A percentile compares a stretch with the other conserved stretches of the same genome.
Conservation (phyloP, 2,113 vertebrate species). For the Gymnobelideus leadbeateri region DNA sequence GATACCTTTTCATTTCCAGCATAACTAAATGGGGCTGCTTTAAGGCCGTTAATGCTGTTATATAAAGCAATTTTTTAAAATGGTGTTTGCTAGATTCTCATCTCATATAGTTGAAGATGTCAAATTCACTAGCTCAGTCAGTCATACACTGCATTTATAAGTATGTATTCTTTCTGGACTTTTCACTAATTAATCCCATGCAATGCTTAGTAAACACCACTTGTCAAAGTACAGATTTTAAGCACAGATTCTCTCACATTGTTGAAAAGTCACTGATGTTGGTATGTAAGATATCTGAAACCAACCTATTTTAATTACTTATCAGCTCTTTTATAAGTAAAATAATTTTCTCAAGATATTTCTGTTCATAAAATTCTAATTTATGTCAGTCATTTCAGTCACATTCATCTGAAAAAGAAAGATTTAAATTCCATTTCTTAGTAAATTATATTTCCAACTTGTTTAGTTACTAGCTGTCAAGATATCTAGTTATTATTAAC, state of each 20-base stretch:
- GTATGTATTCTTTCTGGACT: slow-evolving; percentile 54
- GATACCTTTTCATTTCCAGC: not conserved
- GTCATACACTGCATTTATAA: not conserved
- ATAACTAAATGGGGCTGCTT: not conserved
- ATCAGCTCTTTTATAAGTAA: slow-evolving; percentile 1
- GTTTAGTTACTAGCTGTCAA: not conserved
- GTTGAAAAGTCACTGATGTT: not conserved
- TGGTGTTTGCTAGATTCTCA: not conserved
- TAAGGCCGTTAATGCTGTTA: not conserved
- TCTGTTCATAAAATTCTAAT: slow-evolving; percentile 4
- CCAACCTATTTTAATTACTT: not conserved
- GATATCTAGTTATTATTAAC: not conserved
- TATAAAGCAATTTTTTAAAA: not conserved
- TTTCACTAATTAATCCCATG: slow-evolving; percentile 26
- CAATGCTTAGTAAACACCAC: slow-evolving; percentile 40
- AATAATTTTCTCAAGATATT: slow-evolving; percentile 16
- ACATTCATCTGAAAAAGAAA: not conserved
- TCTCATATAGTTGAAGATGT: not conserved
- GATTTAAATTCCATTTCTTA: slow-evolving; percentile 34
- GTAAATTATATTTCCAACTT: slow-evolving; percentile 10
- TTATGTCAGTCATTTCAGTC: not conserved
- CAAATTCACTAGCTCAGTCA: not conserved
- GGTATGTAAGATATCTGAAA: not conserved
- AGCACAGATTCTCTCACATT: not conserved
- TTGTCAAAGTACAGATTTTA: slow-evolving; percentile 49